Evolutionary conservation across 1,140 invertebrate species (phyloP).

Genomic region (Hycleus phaleratus): DNA sequence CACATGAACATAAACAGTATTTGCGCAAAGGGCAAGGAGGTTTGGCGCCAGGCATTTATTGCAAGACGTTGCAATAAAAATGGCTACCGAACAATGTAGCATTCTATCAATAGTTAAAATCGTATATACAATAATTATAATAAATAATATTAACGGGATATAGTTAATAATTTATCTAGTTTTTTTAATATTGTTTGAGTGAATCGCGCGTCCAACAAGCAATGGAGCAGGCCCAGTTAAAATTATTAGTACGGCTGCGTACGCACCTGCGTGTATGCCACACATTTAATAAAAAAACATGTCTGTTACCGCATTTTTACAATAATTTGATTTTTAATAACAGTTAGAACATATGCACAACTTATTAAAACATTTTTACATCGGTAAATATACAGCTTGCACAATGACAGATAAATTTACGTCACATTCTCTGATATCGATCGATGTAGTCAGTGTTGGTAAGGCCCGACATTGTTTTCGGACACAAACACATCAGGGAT

Average conservation of each 20-base stretch:
- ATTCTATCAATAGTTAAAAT: too few relatives aligned
- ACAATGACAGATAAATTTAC: constrained; percentile 37
- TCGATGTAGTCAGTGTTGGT: constrained; percentile 34
- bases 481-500: constrained; percentile 11
- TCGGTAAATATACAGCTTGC: constrained; percentile 31
- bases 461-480: constrained; percentile 39
- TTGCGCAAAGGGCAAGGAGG: constrained; percentile 32
- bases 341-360: constrained; percentile 19
- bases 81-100: too few relatives aligned
- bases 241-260: constrained; percentile 77
- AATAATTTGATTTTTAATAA: constrained; percentile 22
- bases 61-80: too few relatives aligned
- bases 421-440: constrained; percentile 41
- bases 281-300: constrained; percentile 40
- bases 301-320: constrained; percentile 32
- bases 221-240: constrained; percentile 73
- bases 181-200: constrained; percentile 20
- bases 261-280: constrained; percentile 76
- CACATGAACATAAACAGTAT: constrained; percentile 34
- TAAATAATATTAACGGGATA: too few relatives aligned
- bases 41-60: constrained; percentile 26
- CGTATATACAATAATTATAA: too few relatives aligned
- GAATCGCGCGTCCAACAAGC: constrained; percentile 36
- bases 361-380: constrained; percentile 30
- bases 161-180: too few relatives aligned